Evolutionary conservation across 2,888 invertebrate species (phyloP).

Genomic region (Tiliacea citrago): DNA sequence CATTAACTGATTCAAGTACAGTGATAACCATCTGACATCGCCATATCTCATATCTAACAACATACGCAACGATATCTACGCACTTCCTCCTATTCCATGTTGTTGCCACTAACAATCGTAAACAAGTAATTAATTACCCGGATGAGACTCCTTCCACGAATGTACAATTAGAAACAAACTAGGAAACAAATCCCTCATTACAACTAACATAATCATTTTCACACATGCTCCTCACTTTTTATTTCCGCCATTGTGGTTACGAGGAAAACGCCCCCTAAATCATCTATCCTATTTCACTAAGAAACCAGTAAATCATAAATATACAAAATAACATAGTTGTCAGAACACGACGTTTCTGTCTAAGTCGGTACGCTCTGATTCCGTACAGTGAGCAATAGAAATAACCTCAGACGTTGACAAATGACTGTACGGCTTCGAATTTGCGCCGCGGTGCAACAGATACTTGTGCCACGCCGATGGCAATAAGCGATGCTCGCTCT

Average conservation of each 20-base stretch:
- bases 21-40: conserved; percentile 30
- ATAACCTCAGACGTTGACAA: conserved; percentile 77
- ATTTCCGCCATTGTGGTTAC: conserved; percentile 48
- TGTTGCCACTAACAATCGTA: conserved; percentile 29
- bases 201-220: conserved; percentile 10
- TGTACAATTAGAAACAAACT: conserved; percentile 12
- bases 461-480: conserved; percentile 56
- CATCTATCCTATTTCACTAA: conserved; percentile 61
- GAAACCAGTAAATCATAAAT: conserved; percentile 65
- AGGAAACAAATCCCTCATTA: conserved; percentile 34
- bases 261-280: conserved; percentile 50
- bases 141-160: conserved; percentile 26
- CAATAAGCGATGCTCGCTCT: conserved; percentile 61
- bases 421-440: conserved; percentile 73
- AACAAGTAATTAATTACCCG: conserved; percentile 43
- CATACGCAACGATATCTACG: conserved; percentile 13
- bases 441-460: conserved; percentile 67
- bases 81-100: conserved; percentile 32
- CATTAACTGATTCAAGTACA: conserved; percentile 17
- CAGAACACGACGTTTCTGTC: conserved; percentile 66
- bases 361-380: conserved; percentile 72
- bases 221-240: conserved; percentile 32
- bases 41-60: conserved; percentile 29
- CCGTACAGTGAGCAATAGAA: conserved; percentile 73
- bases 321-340: conserved; percentile 68